phyloP scores from a whole-genome alignment of 2,797 vertebrate genomes.

The Triplophysa yarkandensis region DNA sequence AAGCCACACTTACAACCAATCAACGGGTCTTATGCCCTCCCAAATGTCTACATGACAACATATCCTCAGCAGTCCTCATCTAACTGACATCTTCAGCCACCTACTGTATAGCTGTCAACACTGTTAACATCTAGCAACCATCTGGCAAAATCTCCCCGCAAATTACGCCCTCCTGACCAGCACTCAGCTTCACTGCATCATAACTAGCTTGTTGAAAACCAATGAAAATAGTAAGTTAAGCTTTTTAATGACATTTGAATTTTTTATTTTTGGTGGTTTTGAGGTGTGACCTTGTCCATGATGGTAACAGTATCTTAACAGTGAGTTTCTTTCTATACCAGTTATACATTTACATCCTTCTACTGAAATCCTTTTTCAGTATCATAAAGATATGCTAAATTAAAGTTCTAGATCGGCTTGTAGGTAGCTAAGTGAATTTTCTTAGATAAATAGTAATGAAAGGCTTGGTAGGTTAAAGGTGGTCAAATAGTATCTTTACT shows the following conservation, averaged over 20 bases:
- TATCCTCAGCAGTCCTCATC: conserved; percentile 95
- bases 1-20: conserved; percentile 95
- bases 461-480: background rate
- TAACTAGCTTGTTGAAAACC: conserved; percentile 99
- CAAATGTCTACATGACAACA: conserved; percentile 96
- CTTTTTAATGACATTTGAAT: conserved; percentile 87
- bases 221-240: conserved; percentile 94
- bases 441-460: background rate
- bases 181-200: conserved; percentile 97
- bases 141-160: conserved; percentile 99
- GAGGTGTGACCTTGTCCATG: conserved; percentile 25
- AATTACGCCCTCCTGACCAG: conserved; percentile 98
- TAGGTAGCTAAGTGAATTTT: background rate
- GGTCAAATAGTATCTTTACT: background rate
- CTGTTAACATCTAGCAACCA: conserved; percentile 97
- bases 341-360: background rate
- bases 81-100: conserved; percentile 92
- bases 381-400: background rate
- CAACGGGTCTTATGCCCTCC: conserved; percentile 72
- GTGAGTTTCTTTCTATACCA: background rate
- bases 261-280: conserved; percentile 68
- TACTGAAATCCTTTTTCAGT: background rate
- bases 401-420: background rate
- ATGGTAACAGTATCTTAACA: conserved; percentile 27
- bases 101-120: conserved; percentile 90